Base-by-base conservation (phyloP, 2,113 vertebrate genomes). In the Ceyx melanurus region DNA sequence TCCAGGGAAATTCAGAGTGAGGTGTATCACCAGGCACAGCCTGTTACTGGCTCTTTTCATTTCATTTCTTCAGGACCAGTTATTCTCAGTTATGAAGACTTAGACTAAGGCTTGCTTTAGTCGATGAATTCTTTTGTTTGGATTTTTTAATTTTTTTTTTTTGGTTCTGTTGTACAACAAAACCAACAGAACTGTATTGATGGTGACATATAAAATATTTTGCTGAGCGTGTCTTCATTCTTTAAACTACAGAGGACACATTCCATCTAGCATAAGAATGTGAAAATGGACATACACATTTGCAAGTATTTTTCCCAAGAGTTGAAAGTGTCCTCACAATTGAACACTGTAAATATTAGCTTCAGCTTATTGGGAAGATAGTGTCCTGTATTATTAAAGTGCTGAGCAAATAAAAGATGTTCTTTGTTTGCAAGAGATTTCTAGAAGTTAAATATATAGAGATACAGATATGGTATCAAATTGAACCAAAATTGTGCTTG, bases 321-420 rank as follows among this genome's bases (percentile, higher is more conserved):
- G 82, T 61, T 50, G 31, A 22, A 93, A 92, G 31, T 68, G 79
- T 88, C 91, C 53, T 88, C 78, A 57, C 53, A 88, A 61, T 15
- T 12, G 17, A 92, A 81, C 43, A 80, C 67, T 78, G 92, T 79
- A 94, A 96, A 93, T 96, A 94, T 96, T 96, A 88, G 57, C 89
- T 95, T 83, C 75, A 74, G 72, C 35, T 92, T 92, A 77, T 71
- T 83, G 89, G 78, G 87, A 89, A 88, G 82, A 71, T 64, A 82
- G 79, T 64, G 86, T 81, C 72, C 88, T 72, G 57, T 90, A 48
- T 86, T 92, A 81, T 82, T 90, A 72, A 95, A 90, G 73, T 82
- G 80, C 61, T 92, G 83, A 78, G 77, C 73, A 88, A 94, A 96
- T 83, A 96, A 37, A 35, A 15, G 53, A 86, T 81, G 65, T 31